These are phyloP conservation scores for Boloria euphrosyne DNA, from an alignment of 2,888 invertebrate genomes.

Conservation along the genomic window DNA sequence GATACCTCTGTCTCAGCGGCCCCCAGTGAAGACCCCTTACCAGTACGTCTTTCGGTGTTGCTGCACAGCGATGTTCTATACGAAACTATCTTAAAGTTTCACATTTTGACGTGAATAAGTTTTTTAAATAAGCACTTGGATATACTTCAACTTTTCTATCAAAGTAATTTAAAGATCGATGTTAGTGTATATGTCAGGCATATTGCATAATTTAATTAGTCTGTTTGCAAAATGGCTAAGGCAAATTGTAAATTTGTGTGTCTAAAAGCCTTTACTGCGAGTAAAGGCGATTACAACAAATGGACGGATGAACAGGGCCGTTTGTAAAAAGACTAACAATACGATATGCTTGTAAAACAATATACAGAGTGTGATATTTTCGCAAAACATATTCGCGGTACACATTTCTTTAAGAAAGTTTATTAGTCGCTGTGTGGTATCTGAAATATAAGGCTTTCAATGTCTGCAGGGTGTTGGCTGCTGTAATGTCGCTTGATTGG, in stretches of 20 bases:
- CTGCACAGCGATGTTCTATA: slow-evolving; percentile 66
- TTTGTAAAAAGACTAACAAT: too few species aligned
- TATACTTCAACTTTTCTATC: too few species aligned
- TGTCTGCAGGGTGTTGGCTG: slow-evolving; percentile 82
- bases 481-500: slow-evolving; percentile 55
- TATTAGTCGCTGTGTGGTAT: slow-evolving; percentile 71
- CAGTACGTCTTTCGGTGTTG: slow-evolving; percentile 73
- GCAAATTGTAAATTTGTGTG: neutral
- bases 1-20: slow-evolving; percentile 78
- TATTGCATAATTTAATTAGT: too few species aligned
- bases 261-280: too few species aligned
- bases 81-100: neutral
- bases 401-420: slow-evolving; percentile 16
- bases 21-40: slow-evolving; percentile 77
- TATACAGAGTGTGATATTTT: neutral
- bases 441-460: slow-evolving; percentile 71
- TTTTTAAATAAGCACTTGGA: too few species aligned
- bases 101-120: neutral
- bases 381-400: neutral
- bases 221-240: too few species aligned
- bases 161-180: too few species aligned
- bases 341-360: neutral
- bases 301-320: too few species aligned
- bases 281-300: too few species aligned
- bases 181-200: too few species aligned